Evolutionary conservation across 2,113 vertebrate genomes (phyloP), one percentile per base, ranked within the genome.

Genomic region (Hippolais icterina): DNA sequence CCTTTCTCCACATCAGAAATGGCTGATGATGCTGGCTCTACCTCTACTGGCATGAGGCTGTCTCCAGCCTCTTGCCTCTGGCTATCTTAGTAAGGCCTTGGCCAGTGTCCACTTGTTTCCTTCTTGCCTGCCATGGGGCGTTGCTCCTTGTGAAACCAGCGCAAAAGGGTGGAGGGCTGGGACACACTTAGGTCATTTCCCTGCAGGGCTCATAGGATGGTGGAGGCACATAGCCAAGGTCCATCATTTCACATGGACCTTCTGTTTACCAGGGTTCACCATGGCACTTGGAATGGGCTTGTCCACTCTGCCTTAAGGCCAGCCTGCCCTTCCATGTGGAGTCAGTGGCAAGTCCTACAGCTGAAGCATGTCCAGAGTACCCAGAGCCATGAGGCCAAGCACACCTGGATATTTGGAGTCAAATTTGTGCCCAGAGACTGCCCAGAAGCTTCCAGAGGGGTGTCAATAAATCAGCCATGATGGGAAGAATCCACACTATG

Each of bases 161-260:
- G 7, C 1, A 9, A 77, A 85, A 71, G 85, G 75, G 94, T 83
- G 95, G 94, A 97, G 90, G 42, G 20, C 50, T 4, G 5, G 66
- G 54, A 66, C 42, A 91, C 41, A 50, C 53, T 95, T 83, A 94
- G 59, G 46, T 94, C 94, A 92, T 94, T 74, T 97, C 88, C 75
- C 66, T 1, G 0, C 46, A 80, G 61, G 59, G 37, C 46, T 93
- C 37, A 33, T 35, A 83, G 88, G 41, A 37, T 5, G 42, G 41
- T 60, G n/a, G 31, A 24, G 54, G 54, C 56, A 68, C 15, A 12
- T 23, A 47, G 75, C 92, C 90, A 94, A 77, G 23, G 85, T 44
- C 46, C 50, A 61, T 77, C 49, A 72, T 61, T 59, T 59, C 15
- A 60, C 33, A 59, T 2, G 11, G 28, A 65, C 10, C 49, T 76